Base-by-base conservation (phyloP, 2,113 vertebrate genomes). In the Epinephelus fuscoguttatus region DNA sequence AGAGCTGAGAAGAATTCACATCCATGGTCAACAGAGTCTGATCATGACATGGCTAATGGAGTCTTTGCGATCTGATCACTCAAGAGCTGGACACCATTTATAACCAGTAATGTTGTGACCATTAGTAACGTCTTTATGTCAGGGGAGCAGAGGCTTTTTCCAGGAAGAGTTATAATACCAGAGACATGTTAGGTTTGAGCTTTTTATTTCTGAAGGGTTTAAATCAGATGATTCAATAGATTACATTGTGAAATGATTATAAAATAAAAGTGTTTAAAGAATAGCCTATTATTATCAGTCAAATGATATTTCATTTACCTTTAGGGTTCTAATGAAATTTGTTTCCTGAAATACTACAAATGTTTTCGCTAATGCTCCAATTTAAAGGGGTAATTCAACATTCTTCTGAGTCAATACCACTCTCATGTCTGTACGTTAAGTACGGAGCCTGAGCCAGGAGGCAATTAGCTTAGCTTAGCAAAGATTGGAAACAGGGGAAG, bases 31-130 rank as follows among this genome's bases (percentile, higher is more conserved):
- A n/a, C 69, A 55, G 61, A 30, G 70, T 45, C 21, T 77, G 42
- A 74, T 50, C 1, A 18, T 33, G 59, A 70, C 40, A 59, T 69
- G 76, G 45, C 77, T 89, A 86, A 88, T 86, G 84, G 79, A 57
- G 67, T 55, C 40, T 77, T 27, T 40, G 49, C 55, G 11, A 47
- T 75, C 68, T 21, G 57, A 84, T 74, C 56, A 61, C 68, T 89
- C 53, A 70, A 80, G 55, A 72, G 68, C 57, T 33, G 62, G 66
- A 77, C 6, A 21, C 30, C 64, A 73, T 74, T 81, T 42, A 77
- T 49, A 56, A 45, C 47, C 75, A 74, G 33, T 19, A 33, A 37
- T 14, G 67, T 33, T n/a, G 47, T 40, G 70, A 60, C 59, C 71
- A 74, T 78, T 60, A 67, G 30, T 74, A 21, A 55, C 63, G 21